These are phyloP conservation scores for Drosophila lowei DNA, from an alignment of 1,140 invertebrate genomes.

Conservation along the genomic window DNA sequence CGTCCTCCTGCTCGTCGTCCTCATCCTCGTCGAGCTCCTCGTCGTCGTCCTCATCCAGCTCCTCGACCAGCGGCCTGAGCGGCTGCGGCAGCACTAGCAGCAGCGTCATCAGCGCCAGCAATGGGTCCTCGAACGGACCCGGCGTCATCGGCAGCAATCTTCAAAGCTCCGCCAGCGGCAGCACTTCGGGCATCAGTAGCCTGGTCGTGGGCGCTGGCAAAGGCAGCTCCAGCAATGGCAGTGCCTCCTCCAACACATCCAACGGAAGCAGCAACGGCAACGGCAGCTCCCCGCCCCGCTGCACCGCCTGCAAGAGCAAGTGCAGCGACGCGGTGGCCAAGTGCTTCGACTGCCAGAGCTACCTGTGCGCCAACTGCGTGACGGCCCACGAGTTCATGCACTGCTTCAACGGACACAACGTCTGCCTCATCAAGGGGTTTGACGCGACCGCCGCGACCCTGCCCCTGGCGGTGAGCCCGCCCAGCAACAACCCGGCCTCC, in stretches of 20 bases:
- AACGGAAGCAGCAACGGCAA: slow-evolving; percentile 29
- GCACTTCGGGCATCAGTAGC: slow-evolving; percentile 54
- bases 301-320: slow-evolving; percentile 94
- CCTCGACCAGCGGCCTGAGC: slow-evolving; percentile 74
- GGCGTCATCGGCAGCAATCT: slow-evolving; percentile 79
- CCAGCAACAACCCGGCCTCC: slow-evolving; percentile 65
- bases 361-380: slow-evolving; percentile 97
- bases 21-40: slow-evolving; percentile 54
- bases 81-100: slow-evolving; percentile 76
- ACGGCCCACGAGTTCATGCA: slow-evolving; percentile 99
- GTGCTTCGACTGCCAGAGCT: slow-evolving; percentile 97
- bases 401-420: slow-evolving; percentile 97
- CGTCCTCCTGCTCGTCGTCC: slow-evolving; percentile 68
- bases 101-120: slow-evolving; percentile 65
- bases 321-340: slow-evolving; percentile 93
- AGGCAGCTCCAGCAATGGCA: slow-evolving; percentile 37
- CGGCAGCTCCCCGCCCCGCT: slow-evolving; percentile 84
- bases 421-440: slow-evolving; percentile 84
- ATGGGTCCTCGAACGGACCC: slow-evolving; percentile 53
- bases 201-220: slow-evolving; percentile 67
- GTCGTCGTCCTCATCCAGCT: slow-evolving; percentile 68
- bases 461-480: slow-evolving; percentile 19
- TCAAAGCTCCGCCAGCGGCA: slow-evolving; percentile 30
- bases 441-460: slow-evolving; percentile 38
- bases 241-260: not conserved